Conservation (phyloP, 2,888 invertebrate genomes). For the Alcis repandata region DNA sequence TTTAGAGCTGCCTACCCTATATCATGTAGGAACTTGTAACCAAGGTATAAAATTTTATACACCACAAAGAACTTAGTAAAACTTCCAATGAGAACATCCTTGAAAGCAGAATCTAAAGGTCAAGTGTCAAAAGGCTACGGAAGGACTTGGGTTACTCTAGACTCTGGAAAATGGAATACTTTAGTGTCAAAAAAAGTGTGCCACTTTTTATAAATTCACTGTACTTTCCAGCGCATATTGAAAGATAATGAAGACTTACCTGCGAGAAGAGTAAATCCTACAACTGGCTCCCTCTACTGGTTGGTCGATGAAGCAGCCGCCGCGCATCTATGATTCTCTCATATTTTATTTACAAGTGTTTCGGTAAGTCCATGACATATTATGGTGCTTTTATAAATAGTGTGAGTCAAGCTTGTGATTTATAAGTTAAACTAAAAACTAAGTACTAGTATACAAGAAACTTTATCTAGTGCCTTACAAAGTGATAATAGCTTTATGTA, state of each 20-base stretch:
- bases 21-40: too few relatives aligned
- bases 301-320: conserved; percentile 87
- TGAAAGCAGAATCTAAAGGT: too few relatives aligned
- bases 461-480: conserved; percentile 22
- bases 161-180: too few relatives aligned
- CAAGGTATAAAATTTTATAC: too few relatives aligned
- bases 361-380: not conserved
- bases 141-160: too few relatives aligned
- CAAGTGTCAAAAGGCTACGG: too few relatives aligned
- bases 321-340: conserved; percentile 56
- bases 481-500: conserved; percentile 24
- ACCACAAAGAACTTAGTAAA: too few relatives aligned
- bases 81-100: too few relatives aligned
- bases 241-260: conserved; percentile 92
- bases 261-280: conserved; percentile 91
- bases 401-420: conserved; percentile 13
- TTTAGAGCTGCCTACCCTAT: too few relatives aligned
- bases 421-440: not conserved
- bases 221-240: conserved; percentile 90
- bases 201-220: not conserved
- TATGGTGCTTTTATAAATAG: not conserved
- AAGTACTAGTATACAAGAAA: not conserved
- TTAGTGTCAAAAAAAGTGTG: not conserved
- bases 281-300: conserved; percentile 89
- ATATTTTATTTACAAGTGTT: not conserved